Evolutionary conservation across 2,888 invertebrate species (phyloP).

Genomic region (Holacanthella duospinosa): DNA sequence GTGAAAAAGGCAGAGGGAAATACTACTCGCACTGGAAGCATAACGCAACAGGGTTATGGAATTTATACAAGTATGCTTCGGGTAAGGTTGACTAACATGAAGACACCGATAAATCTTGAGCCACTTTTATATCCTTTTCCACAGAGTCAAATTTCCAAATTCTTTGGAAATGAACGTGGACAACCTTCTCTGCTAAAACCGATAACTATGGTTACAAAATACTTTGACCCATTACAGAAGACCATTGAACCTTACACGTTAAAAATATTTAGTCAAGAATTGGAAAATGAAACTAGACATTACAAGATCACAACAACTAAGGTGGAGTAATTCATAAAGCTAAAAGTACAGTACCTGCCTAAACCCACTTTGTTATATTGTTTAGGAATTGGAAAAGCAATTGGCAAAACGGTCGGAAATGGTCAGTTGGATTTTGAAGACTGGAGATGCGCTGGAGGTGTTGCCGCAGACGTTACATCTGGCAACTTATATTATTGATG

Average conservation of each 20-base stretch:
- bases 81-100: no score
- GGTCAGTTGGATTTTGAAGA: conserved; percentile 10
- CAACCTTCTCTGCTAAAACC: neutral
- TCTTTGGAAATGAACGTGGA: neutral
- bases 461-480: neutral
- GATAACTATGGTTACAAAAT: neutral
- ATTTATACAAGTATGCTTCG: no score
- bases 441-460: neutral
- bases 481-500: neutral
- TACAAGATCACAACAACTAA: neutral
- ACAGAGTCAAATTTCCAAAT: neutral
- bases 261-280: neutral
- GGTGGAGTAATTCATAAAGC: neutral
- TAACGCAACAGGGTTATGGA: no score
- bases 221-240: neutral
- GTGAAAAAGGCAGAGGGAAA: no score
- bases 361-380: no score
- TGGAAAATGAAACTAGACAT: neutral
- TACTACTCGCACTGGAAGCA: no score
- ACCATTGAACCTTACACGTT: neutral
- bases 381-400: neutral
- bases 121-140: no score
- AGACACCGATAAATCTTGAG: no score
- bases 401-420: conserved; percentile 1
- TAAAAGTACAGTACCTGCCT: no score